Base-by-base conservation (phyloP, 2,888 invertebrate genomes). In the Marronus borbonicus region DNA sequence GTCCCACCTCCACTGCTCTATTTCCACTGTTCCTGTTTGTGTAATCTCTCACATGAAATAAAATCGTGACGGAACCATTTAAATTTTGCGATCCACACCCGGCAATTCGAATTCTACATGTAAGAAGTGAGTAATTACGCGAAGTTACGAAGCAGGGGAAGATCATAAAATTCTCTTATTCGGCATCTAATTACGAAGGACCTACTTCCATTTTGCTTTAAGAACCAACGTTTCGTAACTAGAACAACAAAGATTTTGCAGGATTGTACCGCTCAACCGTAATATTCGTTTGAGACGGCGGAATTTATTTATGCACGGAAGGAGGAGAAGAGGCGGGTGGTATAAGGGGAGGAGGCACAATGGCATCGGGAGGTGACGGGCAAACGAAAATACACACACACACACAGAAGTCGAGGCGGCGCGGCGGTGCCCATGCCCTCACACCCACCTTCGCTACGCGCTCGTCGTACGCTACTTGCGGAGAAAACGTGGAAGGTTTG, bases 201-300 rank as follows among this genome's bases (percentile, higher is more conserved):
- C 39, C 50, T 55, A 70, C 58, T n/a, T 70, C 55, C 70, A 55
- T 70, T 58, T 39, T 70, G 58, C 70, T 70, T 52, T 31, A 52
- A 70, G 70, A 66, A 44, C 10, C 70, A 70, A 50, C 28, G 31
- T n/a, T 55, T 58, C 55, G 31, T 58, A 70, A 70, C 3, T 58
- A 58, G 70, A 55, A 55, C 70, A 31, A n/a, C 70, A 55, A 70
- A 55, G 70, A 70, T 70, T 70, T 70, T 20, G 55, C 36, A 20
- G 36, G 36, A 36, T 28, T 31, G 55, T 55, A 50, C 70, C 70
- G 70, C 55, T 55, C 70, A 55, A 70, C 70, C 69, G 55, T 70
- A 55, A 70, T 70, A 70, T 70, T 70, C 69, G 70, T 70, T 70
- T 58, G 55, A 70, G 70, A 70, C 70, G 70, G 70, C 70, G 55